Evolutionary conservation across 64 coral and sea anemone genomes (phyloP), one percentile per base, ranked within the genome.

Genomic region (Pocillopora verrucosa): DNA sequence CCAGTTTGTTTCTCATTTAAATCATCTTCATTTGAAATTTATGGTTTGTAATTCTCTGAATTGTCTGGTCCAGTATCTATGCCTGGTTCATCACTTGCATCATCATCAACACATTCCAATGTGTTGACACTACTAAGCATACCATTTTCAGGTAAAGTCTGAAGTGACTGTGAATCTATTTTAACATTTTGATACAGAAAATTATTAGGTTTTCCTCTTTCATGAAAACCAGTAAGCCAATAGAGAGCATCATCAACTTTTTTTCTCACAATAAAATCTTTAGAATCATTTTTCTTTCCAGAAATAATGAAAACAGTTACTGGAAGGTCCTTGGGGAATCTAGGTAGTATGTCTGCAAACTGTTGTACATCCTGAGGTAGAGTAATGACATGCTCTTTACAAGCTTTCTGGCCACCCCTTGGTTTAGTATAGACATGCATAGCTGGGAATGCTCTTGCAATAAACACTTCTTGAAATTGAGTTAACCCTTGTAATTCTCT

Each of bases 251-350:
- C 84, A 63, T 67, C 64, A 5, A 82, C 78, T 88, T 93, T 93
- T 58, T 93, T 83, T 19, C 91, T 92, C 3, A 92, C 90, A 72
- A 87, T 19, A 75, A 92, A 88, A 65, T 92, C 85, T 76, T 30
- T 58, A 30, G 91, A 92, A 92, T 76, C 75, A 81, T 92, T 88
- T 24, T 88, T 76, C 45, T 92, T 92, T 4, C 85, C 86, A 81
- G 81, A 88, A 13, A 88, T 67, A 62, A 76, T 88, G 30, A 36
- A 92, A 88, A 76, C 75, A 12, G 82, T 88, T 1, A 93, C 86
- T 76, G 90, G 82, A 6, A 92, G 35, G 24, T 92, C 74, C 20
- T 92, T 92, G 36, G 90, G 90, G 41, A 3, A 51, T 51, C 41
- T 51, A 7, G 41, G 41, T 7, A 51, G 41, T 4, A 51, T 4